phyloP scores from a whole-genome alignment of 1,140 invertebrate genomes.

The Ptiloglossa arizonensis region DNA sequence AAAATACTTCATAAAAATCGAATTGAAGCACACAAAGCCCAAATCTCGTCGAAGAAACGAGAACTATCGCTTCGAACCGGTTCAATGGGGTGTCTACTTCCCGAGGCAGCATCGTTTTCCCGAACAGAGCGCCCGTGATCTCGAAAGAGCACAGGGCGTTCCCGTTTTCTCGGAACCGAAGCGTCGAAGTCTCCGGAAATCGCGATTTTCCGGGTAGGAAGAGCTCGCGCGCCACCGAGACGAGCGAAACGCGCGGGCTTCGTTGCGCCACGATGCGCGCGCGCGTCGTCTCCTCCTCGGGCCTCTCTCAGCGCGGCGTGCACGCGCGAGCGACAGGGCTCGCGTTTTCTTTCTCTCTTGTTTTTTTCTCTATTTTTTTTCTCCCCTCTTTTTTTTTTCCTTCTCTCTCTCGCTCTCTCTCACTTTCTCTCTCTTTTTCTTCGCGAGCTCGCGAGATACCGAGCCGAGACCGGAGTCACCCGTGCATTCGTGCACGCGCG shows the following conservation, averaged over 20 bases:
- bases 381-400: too few relatives aligned
- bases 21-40: too few relatives aligned
- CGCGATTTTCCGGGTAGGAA: slow-evolving; percentile 8
- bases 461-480: not conserved
- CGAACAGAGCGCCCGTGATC: too few relatives aligned
- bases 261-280: not conserved
- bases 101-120: too few relatives aligned
- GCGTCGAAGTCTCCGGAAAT: not conserved
- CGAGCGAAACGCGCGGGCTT: not conserved
- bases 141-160: not conserved
- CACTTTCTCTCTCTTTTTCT: too few relatives aligned
- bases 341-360: slow-evolving; percentile 14
- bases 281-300: not conserved
- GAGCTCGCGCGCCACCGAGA: too few relatives aligned
- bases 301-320: not conserved
- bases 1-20: too few relatives aligned
- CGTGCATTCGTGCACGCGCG: slow-evolving; percentile 29
- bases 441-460: slow-evolving; percentile 3
- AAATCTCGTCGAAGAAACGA: too few relatives aligned
- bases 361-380: too few relatives aligned
- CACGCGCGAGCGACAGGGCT: slow-evolving; percentile 6
- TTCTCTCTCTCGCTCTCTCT: too few relatives aligned
- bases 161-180: not conserved
- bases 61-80: too few relatives aligned
- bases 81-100: too few relatives aligned